Evolutionary conservation across 2,113 vertebrate species (phyloP).

Genomic region (Salvelinus alpinus): DNA sequence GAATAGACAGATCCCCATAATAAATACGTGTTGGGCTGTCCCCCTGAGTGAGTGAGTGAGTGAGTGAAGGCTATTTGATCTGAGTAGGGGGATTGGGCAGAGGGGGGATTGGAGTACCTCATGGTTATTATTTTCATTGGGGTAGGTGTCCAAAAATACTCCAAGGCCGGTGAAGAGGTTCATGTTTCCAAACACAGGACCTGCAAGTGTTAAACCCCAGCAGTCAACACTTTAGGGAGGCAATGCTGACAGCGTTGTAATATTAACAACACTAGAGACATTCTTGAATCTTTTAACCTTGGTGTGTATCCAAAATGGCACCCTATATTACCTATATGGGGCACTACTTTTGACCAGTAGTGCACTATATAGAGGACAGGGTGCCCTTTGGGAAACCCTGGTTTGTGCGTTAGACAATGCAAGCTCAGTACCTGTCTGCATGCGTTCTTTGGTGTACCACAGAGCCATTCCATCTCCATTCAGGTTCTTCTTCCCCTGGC

Average conservation of each 20-base stretch:
- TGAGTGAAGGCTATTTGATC: background rate
- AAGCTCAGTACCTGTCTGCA: conserved; percentile 82
- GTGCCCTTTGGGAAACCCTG: too few species aligned
- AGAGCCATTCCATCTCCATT: conserved; percentile 90
- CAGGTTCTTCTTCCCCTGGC: conserved; percentile 91
- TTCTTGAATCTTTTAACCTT: background rate
- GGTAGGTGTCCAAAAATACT: conserved; percentile 93
- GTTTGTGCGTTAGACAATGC: background rate
- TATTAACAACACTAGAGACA: background rate
- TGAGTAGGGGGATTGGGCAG: too few species aligned
- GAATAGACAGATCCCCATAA: background rate
- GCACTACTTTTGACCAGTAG: too few species aligned
- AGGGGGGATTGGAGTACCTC: conserved; percentile 73
- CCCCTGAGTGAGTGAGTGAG: background rate
- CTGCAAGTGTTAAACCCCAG: conserved; percentile 62
- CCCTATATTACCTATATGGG: too few species aligned
- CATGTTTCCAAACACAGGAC: conserved; percentile 92
- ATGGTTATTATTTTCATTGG: conserved; percentile 89
- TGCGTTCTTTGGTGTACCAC: conserved; percentile 94
- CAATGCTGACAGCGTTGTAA: background rate
- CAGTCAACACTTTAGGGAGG: background rate
- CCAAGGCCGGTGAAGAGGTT: conserved; percentile 89
- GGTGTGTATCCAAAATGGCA: too few species aligned
- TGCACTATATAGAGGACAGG: too few species aligned
- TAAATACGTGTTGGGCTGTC: background rate